Percentiles rank a stretch among this genome's conserved stretches.
Conservation (phyloP, 2,797 vertebrate species). For the Okamejei kenojei region DNA sequence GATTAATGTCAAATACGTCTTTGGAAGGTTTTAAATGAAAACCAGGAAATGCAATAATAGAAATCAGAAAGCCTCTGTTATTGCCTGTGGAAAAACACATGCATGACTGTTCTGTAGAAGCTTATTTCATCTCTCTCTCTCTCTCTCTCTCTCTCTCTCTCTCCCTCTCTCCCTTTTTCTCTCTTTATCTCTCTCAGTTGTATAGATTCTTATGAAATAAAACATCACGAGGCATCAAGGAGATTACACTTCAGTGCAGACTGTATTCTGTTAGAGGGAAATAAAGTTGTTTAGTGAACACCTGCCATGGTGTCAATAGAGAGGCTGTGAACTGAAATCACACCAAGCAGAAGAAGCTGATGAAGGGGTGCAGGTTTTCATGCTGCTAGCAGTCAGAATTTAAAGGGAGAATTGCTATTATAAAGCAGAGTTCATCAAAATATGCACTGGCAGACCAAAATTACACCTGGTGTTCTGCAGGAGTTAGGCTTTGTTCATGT, state of each 20-base stretch:
- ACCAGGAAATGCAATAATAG: slow-evolving; percentile 24
- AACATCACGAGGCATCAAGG: slow-evolving; percentile 44
- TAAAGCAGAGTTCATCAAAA: slow-evolving; percentile 47
- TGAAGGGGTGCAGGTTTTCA: slow-evolving; percentile 47
- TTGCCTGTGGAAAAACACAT: not conserved
- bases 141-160: not conserved
- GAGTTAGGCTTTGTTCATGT: slow-evolving; percentile 44
- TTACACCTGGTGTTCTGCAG: slow-evolving; percentile 46
- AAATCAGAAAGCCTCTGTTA: slow-evolving; percentile 9
- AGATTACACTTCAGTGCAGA: slow-evolving; percentile 49
- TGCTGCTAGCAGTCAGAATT: slow-evolving; percentile 47
- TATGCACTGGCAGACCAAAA: slow-evolving; percentile 47
- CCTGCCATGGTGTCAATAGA: slow-evolving; percentile 61
- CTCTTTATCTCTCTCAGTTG: slow-evolving; percentile 39
- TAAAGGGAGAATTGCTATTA: slow-evolving; percentile 49
- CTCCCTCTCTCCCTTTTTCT: not conserved
- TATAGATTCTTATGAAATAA: slow-evolving; percentile 44
- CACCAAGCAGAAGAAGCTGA: slow-evolving; percentile 51
- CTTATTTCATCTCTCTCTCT: not conserved
- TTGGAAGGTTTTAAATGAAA: not conserved
- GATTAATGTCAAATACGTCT: slow-evolving; percentile 14
- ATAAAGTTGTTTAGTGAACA: slow-evolving; percentile 55
- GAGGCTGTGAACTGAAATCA: slow-evolving; percentile 52
- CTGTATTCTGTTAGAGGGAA: slow-evolving; percentile 46
- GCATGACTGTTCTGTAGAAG: not conserved